phyloP scores from a whole-genome alignment of 2,888 invertebrate genomes.

The Brachycybe producta region DNA sequence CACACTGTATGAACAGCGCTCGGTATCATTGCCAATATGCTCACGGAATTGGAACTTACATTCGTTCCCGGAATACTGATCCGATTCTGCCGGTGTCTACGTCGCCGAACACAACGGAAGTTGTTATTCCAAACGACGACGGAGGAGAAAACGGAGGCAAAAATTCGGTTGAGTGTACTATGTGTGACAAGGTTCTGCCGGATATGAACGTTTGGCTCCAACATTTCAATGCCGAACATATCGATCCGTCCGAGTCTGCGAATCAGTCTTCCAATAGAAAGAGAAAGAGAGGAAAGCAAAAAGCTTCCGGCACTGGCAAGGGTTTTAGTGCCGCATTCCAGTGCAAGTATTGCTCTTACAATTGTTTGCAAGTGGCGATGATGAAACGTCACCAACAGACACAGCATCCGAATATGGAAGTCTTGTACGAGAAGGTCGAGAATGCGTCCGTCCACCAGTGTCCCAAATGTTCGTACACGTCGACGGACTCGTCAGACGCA shows the following conservation, averaged over 20 bases:
- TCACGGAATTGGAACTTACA: background rate
- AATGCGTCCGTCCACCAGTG: background rate
- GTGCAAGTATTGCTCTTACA: background rate
- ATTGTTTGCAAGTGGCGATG: background rate
- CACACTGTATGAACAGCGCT: background rate
- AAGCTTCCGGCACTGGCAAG: too few species aligned
- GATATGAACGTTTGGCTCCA: background rate
- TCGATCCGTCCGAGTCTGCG: too few species aligned
- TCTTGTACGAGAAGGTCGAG: background rate
- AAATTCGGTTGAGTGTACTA: background rate
- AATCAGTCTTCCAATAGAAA: too few species aligned
- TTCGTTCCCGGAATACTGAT: background rate
- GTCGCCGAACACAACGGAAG: too few species aligned
- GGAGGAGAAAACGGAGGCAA: background rate
- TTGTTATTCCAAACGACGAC: background rate
- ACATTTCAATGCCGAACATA: too few species aligned
- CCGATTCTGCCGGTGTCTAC: background rate
- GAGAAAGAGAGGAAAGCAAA: too few species aligned
- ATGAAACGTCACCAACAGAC: background rate
- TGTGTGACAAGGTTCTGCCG: background rate
- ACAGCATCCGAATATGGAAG: background rate
- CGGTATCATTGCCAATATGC: conserved; percentile 11
- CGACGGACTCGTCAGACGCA: background rate
- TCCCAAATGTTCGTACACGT: background rate
- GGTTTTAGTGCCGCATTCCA: too few species aligned